Evolutionary conservation across 2,888 invertebrate genomes (phyloP), one percentile per base, ranked within the genome.

Genomic region (Lasioglossum marginatum): DNA sequence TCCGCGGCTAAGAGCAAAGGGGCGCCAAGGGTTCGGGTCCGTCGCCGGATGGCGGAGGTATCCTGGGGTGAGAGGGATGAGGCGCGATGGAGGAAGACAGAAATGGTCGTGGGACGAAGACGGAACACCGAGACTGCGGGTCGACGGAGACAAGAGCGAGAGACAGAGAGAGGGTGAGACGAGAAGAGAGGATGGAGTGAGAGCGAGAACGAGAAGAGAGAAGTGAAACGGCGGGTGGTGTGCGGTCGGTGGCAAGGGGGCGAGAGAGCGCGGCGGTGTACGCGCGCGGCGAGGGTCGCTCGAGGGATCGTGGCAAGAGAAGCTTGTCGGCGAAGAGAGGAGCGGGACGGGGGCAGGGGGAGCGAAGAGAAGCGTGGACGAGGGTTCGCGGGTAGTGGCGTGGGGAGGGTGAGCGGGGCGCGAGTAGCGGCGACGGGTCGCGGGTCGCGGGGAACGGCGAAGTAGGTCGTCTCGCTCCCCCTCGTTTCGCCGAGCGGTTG

Each of bases 121-220:
- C 83, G 83, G 88, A 87, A 83, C 85, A 88, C 89, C 89, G 89
- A 88, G 91, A 95, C 95, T 95, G 95, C 95, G 94, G 95, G 95
- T 95, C 94, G 93, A 93, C 95, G 95, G 95, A 95, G 94, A 95
- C 94, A 94, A 52, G 52, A n/a, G 95, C 95, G 43, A 77, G 71
- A 94, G 77, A 76, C 34, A 63, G 77, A 40, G n/a, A 52, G 43
- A 23, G 37, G 60, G 57, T 43, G 63, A 63, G 77, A 79, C 37
- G 37, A n/a, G 74, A 43, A 60, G 74, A 43, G 34, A 52, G 48
- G 71, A 37, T 57, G 43, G 19, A 19, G 68, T 79, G 83, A 80
- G 77, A 34, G 8, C 10, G 78, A 74, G 79, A 77, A 37, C 79
- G 43, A 40, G 82, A 82, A 43, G 71, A 40, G 40, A 48, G 31